Evolutionary conservation across 2,113 vertebrate genomes (phyloP), one percentile per base, ranked within the genome.

Genomic region (Brachionichthys hirsutus): DNA sequence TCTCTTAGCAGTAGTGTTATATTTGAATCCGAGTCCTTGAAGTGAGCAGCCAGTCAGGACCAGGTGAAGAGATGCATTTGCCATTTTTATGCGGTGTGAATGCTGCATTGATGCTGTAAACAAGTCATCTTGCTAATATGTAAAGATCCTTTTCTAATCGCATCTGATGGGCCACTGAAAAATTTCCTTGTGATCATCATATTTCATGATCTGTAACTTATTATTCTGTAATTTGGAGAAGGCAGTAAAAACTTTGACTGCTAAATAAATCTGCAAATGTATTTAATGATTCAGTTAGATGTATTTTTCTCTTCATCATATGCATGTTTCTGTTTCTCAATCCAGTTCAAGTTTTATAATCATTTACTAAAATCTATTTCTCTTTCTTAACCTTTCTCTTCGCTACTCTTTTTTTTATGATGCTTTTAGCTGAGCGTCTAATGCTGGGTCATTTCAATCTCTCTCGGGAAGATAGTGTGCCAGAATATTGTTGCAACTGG

Each of bases 401-500:
- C 8, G 24, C 24, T 30, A 4, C 8, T 30, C 47, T 49, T 15
- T 44, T 16, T 18, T 19, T 11, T 67, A 47, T 55, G 49, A 62
- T 67, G 17, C 38, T 61, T 24, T 68, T 79, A 54, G 54, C 57
- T 34, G 51, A 64, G 62, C 53, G 51, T 54, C 30, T 19, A 17
- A 54, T 75, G 57, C 67, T 45, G 0, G 12, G 38, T 6, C 15
- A 22, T 67, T 54, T 59, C 40, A 35, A 35, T 46, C 9, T 55
- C 51, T 47, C 45, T 54, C 50, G 58, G 40, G 50, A 62, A 53
- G 70, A 76, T 56, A 51, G 56, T 34, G 50, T 11, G 46, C 72
- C 55, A 74, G 24, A 77, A 84, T 80, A 82, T 75, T 85, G 76
- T 80, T 69, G 82, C 76, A 80, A 64, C 61, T 78, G 73, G 73